Evolutionary conservation across 2,113 vertebrate genomes (phyloP).

Genomic region (Pterocles burchelli): DNA sequence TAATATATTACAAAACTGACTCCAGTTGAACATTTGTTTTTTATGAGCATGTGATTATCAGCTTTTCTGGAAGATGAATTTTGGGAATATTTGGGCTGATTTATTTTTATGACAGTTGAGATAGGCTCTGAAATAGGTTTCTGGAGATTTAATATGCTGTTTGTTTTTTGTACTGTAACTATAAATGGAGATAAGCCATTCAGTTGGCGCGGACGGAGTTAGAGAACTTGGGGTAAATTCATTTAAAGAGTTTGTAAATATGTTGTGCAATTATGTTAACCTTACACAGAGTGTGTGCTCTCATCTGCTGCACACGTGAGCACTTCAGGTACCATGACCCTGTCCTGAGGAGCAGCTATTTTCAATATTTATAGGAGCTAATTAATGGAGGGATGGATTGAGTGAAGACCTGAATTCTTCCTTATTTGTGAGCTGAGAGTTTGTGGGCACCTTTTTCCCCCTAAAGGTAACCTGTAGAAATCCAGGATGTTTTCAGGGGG

Average conservation of each 20-base stretch:
- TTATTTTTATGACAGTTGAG: not conserved
- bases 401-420: not conserved
- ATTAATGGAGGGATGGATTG: not conserved
- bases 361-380: not conserved
- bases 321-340: not conserved
- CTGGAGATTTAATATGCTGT: not conserved
- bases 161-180: conserved; percentile 16
- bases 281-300: not conserved
- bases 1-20: conserved; percentile 55
- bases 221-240: not conserved
- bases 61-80: conserved; percentile 47
- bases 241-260: not conserved
- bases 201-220: not conserved
- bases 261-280: not conserved
- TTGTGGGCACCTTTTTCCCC: not conserved
- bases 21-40: conserved; percentile 36
- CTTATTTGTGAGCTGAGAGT: fast-evolving
- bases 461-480: not conserved
- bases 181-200: not conserved
- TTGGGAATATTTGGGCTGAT: conserved; percentile 15
- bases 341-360: not conserved
- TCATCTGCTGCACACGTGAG: not conserved
- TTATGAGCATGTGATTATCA: conserved; percentile 31
- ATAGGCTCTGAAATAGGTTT: conserved; percentile 2
- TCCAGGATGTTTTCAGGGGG: not conserved